These are phyloP conservation scores for Cosmia pyralina DNA, from an alignment of 2,888 invertebrate genomes.

Conservation along the genomic window DNA sequence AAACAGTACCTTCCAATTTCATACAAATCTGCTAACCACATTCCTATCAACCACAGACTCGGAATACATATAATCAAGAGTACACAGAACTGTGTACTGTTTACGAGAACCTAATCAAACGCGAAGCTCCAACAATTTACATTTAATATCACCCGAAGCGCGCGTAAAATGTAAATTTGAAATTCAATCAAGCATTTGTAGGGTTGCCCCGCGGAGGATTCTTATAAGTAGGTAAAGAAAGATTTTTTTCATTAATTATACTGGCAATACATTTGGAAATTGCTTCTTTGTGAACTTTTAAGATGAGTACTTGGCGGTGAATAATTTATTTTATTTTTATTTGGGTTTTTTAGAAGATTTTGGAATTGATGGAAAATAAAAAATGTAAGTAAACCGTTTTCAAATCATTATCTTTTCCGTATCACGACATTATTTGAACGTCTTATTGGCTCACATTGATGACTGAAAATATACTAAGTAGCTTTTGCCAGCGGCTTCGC, in stretches of 20 bases:
- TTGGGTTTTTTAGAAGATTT: neutral
- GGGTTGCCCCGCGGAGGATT: slow-evolving; percentile 39
- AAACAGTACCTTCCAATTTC: neutral
- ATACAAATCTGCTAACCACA: slow-evolving; percentile 8
- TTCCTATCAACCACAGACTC: slow-evolving; percentile 1
- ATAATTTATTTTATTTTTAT: neutral
- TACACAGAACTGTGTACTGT: slow-evolving; percentile 18
- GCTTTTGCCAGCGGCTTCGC: too few relatives aligned
- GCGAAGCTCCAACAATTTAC: slow-evolving; percentile 48
- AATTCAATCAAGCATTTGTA: slow-evolving; percentile 61
- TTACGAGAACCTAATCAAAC: slow-evolving; percentile 50
- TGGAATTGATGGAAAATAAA: neutral
- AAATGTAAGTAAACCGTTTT: neutral
- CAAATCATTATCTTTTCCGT: neutral
- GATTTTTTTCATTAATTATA: slow-evolving; percentile 29
- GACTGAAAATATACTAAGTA: too few relatives aligned
- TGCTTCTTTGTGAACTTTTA: slow-evolving; percentile 25
- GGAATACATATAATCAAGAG: slow-evolving; percentile 20
- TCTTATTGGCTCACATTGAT: neutral
- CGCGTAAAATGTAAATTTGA: slow-evolving; percentile 58
- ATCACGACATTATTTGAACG: neutral
- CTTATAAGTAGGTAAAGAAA: slow-evolving; percentile 7
- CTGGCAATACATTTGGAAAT: slow-evolving; percentile 14
- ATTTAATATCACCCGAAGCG: slow-evolving; percentile 51
- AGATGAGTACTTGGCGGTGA: slow-evolving; percentile 3